Evolutionary conservation across 2,888 invertebrate genomes (phyloP), one percentile per base, ranked within the genome.

Genomic region (Tachina lurida): DNA sequence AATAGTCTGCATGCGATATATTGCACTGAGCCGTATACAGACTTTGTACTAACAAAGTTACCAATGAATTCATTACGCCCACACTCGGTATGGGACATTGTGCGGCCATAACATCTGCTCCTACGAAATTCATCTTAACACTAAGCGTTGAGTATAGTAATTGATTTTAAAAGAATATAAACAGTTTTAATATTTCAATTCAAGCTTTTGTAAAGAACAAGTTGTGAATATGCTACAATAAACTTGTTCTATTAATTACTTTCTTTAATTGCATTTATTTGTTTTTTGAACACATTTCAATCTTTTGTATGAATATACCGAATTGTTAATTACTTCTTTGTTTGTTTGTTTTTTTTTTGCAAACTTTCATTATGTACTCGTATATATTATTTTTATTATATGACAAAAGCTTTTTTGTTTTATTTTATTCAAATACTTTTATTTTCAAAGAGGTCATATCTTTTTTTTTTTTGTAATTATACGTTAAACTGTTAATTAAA

Each of bases 1-100:
- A 95, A 3, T 93, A 83, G 0, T 92, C 93, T 60, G 93, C 91
- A 0, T 93, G 93, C 0, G 93, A 93, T 13, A 95, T 88, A 0
- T 93, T 92, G 87, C 95, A 95, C 88, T 95, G 95, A 0, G 95
- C 94, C 0, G 94, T 91, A 12, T 95, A 88, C 43, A 96, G 90
- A 0, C 94, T 93, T 87, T 95, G 94, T 93, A 96, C 88, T 0
- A 95, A 90, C 4, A 80, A 8, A 0, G 90, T 0, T 80, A 95
- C 95, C 63, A 95, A 70, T 91, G 88, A 93, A n/a, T 89, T 90
- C 2, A 87, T 82, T 9, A 87, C 13, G 2, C 91, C 91, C 31
- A 88, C 84, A 80, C 90, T 89, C 22, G 84, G 85, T 47, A 80
- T 76, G 8, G 87, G 65, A 78, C 90, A 90, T 45, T 89, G 79